Evolutionary conservation across 1,140 invertebrate genomes (phyloP).

Genomic region (Apocrypta bakeri): DNA sequence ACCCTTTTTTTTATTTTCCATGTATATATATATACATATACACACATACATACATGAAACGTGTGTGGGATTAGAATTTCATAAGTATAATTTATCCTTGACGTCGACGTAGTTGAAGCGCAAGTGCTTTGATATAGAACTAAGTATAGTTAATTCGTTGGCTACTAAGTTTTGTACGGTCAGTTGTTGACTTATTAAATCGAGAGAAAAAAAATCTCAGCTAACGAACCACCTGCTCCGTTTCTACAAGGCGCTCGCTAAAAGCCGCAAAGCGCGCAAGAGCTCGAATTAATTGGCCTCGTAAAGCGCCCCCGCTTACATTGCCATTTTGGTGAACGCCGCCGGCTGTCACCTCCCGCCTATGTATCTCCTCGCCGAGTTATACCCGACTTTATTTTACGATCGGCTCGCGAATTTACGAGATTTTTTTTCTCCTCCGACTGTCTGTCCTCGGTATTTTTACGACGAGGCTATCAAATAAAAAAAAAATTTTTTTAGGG

Average conservation of each 20-base stretch:
- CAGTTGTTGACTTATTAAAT: too few species aligned
- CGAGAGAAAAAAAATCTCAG: neutral
- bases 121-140: too few species aligned
- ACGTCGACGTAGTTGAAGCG: too few species aligned
- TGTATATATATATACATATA: too few species aligned
- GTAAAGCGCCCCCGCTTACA: constrained; percentile 35
- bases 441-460: constrained; percentile 8
- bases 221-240: neutral
- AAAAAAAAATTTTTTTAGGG: constrained; percentile 14
- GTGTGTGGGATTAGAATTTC: too few species aligned
- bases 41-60: too few species aligned
- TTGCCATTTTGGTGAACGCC: neutral
- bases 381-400: neutral
- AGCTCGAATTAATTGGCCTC: constrained; percentile 35
- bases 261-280: neutral
- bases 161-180: too few species aligned
- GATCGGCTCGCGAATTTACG: neutral
- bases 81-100: too few species aligned
- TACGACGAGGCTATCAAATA: constrained; percentile 17
- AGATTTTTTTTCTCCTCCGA: neutral
- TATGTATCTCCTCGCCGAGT: neutral
- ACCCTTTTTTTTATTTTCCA: neutral
- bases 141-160: too few species aligned
- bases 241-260: neutral
- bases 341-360: constrained; percentile 2